Conservation (phyloP, 2,797 vertebrate species). For the Decapterus maruadsi region DNA sequence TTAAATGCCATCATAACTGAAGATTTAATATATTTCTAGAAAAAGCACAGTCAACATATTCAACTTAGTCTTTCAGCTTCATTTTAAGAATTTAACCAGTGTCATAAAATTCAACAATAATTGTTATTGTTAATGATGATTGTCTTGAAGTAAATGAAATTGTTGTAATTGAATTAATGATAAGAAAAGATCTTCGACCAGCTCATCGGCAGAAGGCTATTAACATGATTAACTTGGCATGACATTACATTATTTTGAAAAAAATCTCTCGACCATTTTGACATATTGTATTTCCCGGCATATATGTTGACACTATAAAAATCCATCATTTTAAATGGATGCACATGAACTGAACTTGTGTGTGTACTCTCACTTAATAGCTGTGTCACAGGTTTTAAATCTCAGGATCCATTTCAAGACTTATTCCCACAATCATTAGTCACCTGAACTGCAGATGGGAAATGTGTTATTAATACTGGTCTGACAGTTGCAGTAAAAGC, state of each 20-base stretch:
- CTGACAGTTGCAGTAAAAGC: slow-evolving; percentile 14
- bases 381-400: slow-evolving; percentile 13
- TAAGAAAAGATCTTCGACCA: not conserved
- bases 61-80: not conserved
- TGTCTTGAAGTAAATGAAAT: not conserved
- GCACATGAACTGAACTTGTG: not conserved
- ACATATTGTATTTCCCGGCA: not conserved
- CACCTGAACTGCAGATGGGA: slow-evolving; percentile 4
- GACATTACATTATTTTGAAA: not conserved
- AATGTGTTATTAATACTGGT: not conserved
- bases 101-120: not conserved
- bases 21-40: too few relatives aligned
- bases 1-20: not conserved
- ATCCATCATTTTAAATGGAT: not conserved
- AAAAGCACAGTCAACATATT: not conserved
- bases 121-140: not conserved
- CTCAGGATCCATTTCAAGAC: slow-evolving; percentile 9
- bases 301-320: not conserved
- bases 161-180: not conserved
- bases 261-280: not conserved
- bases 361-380: slow-evolving; percentile 1
- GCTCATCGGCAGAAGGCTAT: too few relatives aligned
- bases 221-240: too few relatives aligned
- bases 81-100: not conserved
- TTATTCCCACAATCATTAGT: slow-evolving; percentile 20